phyloP scores from a whole-genome alignment of 2,113 vertebrate species.

The Scomber scombrus region DNA sequence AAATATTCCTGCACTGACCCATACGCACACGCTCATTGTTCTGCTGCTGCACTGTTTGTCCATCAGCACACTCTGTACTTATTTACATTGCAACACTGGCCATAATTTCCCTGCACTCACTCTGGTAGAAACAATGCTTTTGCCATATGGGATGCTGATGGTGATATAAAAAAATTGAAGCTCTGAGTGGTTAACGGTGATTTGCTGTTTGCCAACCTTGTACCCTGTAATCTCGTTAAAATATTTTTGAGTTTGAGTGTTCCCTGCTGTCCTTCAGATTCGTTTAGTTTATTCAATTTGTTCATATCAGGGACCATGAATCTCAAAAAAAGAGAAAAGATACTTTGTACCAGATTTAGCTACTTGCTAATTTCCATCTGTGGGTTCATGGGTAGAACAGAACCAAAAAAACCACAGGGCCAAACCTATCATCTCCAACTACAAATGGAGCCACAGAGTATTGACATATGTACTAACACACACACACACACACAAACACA shows the following conservation, averaged over 20 bases:
- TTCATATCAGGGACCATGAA: too few species aligned
- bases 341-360: too few species aligned
- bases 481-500: too few species aligned
- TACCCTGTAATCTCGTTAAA: neutral
- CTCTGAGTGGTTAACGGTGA: neutral
- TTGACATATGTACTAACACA: too few species aligned
- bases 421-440: too few species aligned
- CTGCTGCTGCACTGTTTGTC: neutral
- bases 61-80: slow-evolving; percentile 10
- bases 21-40: neutral
- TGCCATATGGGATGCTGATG: neutral
- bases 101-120: slow-evolving; percentile 6
- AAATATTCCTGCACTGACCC: neutral
- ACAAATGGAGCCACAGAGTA: too few species aligned
- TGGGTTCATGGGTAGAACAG: too few species aligned
- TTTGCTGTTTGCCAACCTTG: neutral
- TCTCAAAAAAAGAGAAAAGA: too few species aligned
- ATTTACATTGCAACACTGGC: neutral
- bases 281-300: too few species aligned
- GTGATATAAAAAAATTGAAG: neutral
- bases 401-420: too few species aligned
- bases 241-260: neutral
- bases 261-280: neutral
- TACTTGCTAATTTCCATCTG: too few species aligned
- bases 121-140: neutral